These are phyloP conservation scores for Toxostoma redivivum DNA, from an alignment of 2,113 vertebrate species.

Conservation along the genomic window DNA sequence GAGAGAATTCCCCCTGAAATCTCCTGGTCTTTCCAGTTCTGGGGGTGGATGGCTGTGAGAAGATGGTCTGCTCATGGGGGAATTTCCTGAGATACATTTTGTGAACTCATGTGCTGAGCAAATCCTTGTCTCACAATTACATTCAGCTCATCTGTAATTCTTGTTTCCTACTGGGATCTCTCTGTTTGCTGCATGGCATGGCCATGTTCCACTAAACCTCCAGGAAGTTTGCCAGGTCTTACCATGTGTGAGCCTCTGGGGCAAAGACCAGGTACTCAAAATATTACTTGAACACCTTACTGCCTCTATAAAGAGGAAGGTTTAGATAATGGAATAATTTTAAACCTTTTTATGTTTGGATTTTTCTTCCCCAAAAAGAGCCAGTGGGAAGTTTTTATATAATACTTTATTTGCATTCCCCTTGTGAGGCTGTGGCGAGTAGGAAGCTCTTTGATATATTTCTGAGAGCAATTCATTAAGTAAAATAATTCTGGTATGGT, in stretches of 20 bases:
- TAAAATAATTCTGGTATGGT: background rate
- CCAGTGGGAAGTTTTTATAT: slow-evolving; percentile 39
- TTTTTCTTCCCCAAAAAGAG: background rate
- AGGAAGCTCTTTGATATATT: slow-evolving; percentile 29
- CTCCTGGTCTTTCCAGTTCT: background rate
- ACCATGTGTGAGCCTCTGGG: rapidly evolving
- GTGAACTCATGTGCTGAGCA: background rate
- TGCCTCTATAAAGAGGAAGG: background rate
- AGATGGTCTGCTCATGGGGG: background rate
- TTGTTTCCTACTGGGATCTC: background rate
- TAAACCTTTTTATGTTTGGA: background rate
- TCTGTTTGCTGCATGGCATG: background rate
- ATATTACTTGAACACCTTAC: background rate
- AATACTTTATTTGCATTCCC: slow-evolving; percentile 41
- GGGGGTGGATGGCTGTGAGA: background rate
- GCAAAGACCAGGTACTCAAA: background rate
- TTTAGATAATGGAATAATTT: background rate
- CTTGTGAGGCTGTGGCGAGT: background rate
- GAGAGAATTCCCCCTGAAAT: background rate
- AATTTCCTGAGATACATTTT: background rate
- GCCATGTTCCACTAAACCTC: background rate
- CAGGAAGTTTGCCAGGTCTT: background rate
- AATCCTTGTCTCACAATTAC: background rate
- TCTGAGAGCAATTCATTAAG: slow-evolving; percentile 18
- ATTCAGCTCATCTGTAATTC: background rate